Percentiles rank a stretch among this genome's conserved stretches.
These are phyloP conservation scores for Gastrophysa polygoni DNA, from an alignment of 2,888 invertebrate species.

Conservation along the genomic window DNA sequence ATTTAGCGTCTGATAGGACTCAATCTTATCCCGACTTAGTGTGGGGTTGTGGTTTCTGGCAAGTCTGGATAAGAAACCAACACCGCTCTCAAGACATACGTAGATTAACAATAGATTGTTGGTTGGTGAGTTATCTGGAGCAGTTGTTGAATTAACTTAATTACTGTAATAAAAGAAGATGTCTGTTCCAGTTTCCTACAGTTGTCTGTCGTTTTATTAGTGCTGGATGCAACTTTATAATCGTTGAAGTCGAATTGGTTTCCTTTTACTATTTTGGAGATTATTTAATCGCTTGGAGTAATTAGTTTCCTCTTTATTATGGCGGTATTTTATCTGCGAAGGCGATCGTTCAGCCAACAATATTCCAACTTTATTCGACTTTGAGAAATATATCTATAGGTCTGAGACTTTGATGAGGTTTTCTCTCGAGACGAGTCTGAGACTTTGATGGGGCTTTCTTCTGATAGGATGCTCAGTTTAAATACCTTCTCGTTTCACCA, in stretches of 20 bases:
- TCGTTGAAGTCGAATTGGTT: slow-evolving; percentile 39
- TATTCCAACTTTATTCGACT: not conserved
- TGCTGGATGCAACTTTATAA: slow-evolving; percentile 27
- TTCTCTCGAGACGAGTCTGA: too few species aligned
- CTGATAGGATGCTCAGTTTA: too few species aligned
- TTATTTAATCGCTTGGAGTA: slow-evolving; percentile 16
- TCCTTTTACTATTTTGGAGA: slow-evolving; percentile 13
- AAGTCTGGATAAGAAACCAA: slow-evolving; percentile 15
- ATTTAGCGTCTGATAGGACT: not conserved
- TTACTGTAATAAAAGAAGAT: slow-evolving; percentile 51
- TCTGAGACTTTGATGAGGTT: not conserved
- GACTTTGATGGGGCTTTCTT: too few species aligned
- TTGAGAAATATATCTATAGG: not conserved
- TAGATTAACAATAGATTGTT: slow-evolving; percentile 53
- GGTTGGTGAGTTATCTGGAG: slow-evolving; percentile 53
- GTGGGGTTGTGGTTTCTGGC: not conserved
- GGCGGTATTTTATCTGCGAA: slow-evolving; percentile 2
- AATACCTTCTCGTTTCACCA: too few species aligned
- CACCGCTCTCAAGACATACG: slow-evolving; percentile 13
- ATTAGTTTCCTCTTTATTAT: slow-evolving; percentile 10
- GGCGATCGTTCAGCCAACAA: not conserved
- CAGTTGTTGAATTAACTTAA: slow-evolving; percentile 55
- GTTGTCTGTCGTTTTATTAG: slow-evolving; percentile 10
- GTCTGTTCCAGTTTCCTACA: slow-evolving; percentile 41
- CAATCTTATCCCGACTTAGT: not conserved